A percentile compares a stretch with the other conserved stretches of the same genome.
phyloP scores from a whole-genome alignment of 2,113 vertebrate genomes.

The Recurvirostra avosetta region DNA sequence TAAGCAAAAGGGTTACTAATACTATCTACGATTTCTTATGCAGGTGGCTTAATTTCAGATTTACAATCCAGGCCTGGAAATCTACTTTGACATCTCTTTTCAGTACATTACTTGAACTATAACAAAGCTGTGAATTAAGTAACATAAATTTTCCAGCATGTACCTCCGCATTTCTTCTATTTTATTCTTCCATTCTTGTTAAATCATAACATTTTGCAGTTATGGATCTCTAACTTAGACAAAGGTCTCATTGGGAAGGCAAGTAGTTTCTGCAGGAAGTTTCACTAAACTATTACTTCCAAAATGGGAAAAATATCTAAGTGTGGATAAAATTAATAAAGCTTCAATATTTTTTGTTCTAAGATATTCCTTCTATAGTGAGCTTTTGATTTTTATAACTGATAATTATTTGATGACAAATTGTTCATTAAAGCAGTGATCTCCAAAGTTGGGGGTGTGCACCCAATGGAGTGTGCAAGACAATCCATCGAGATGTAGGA shows the following conservation, averaged over 20 bases:
- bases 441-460: background rate
- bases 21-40: background rate
- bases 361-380: background rate
- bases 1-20: background rate
- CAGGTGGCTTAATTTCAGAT: background rate
- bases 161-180: background rate
- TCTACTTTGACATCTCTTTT: background rate
- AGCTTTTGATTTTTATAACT: background rate
- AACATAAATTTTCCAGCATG: background rate
- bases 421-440: background rate
- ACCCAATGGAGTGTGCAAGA: rapidly evolving
- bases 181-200: background rate
- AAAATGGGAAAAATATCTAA: background rate
- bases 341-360: background rate
- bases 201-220: background rate
- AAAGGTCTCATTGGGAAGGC: background rate
- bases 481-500: background rate
- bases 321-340: background rate
- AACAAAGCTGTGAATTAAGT: background rate
- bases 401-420: background rate
- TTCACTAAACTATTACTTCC: background rate
- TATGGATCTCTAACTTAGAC: background rate
- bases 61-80: background rate
- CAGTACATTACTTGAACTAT: background rate
- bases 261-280: background rate